Conservation (phyloP, 1,140 invertebrate genomes). For the Zophobas atratus region DNA sequence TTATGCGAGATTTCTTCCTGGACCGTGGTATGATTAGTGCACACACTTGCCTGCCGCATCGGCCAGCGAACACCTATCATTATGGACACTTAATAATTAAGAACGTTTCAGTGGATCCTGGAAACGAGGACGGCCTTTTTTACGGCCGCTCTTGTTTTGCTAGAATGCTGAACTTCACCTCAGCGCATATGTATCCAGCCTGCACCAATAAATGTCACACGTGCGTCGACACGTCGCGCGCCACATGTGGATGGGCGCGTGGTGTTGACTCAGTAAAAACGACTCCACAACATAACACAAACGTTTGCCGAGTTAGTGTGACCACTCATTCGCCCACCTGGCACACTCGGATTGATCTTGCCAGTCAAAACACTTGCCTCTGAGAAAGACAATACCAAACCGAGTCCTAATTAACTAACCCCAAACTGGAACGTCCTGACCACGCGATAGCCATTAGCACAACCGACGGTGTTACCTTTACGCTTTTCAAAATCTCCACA, state of each 20-base stretch:
- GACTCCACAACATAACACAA: constrained; percentile 27
- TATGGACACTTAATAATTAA: constrained; percentile 46
- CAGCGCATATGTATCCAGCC: constrained; percentile 53
- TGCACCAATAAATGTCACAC: constrained; percentile 62
- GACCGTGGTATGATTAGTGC: constrained; percentile 45
- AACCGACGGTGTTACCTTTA: no score
- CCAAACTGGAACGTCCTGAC: no score
- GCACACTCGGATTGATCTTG: constrained; percentile 36
- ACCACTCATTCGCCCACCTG: constrained; percentile 43
- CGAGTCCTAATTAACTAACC: no score
- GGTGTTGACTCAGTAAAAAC: constrained; percentile 44
- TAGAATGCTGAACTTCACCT: constrained; percentile 54
- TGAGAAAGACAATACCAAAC: neutral
- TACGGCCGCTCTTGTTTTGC: constrained; percentile 27
- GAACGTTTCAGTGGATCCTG: constrained; percentile 12
- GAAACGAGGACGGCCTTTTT: constrained; percentile 13
- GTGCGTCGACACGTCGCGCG: constrained; percentile 59
- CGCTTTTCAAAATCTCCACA: no score
- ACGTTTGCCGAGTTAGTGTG: constrained; percentile 22
- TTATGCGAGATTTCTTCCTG: constrained; percentile 43
- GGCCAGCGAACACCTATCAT: constrained; percentile 44
- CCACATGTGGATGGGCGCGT: constrained; percentile 56
- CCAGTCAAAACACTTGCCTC: constrained; percentile 32
- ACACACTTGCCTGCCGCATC: constrained; percentile 23
- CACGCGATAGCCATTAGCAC: no score